Percentiles rank a stretch among this genome's conserved stretches.
These are phyloP conservation scores for Stomatorhinus ivindoensis DNA, from an alignment of 2,113 vertebrate species.

Conservation along the genomic window DNA sequence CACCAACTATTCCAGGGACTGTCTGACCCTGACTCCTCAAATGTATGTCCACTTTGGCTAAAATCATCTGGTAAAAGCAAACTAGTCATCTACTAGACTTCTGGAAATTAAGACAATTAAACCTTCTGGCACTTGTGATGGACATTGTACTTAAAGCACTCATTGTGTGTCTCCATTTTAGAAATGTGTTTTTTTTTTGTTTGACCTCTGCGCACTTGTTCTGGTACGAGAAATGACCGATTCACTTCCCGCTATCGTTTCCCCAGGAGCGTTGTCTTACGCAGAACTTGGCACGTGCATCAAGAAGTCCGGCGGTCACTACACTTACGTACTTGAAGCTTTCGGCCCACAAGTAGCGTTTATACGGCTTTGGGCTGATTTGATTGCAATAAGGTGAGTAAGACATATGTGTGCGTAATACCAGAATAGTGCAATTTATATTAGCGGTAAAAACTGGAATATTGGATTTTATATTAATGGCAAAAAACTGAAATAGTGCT, in stretches of 20 bases:
- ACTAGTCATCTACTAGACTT: not conserved
- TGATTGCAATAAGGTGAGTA: constrained; percentile 85
- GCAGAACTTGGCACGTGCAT: constrained; percentile 91
- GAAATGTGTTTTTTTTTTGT: not conserved
- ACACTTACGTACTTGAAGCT: constrained; percentile 87
- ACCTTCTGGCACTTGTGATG: not conserved
- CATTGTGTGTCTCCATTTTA: not conserved
- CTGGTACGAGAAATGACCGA: not conserved
- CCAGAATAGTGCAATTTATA: not conserved
- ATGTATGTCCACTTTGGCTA: not conserved
- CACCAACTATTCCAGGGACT: not conserved
- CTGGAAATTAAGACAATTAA: not conserved
- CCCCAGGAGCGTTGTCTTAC: constrained; percentile 81
- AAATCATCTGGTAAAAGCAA: not conserved
- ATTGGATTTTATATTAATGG: not conserved
- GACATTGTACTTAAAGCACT: not conserved
- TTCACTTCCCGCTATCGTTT: constrained; percentile 1
- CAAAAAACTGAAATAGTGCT: not conserved
- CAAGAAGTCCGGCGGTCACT: constrained; percentile 94
- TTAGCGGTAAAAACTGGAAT: not conserved
- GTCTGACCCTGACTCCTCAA: not conserved
- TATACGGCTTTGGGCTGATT: constrained; percentile 82
- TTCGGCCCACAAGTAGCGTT: constrained; percentile 90
- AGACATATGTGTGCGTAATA: not conserved
- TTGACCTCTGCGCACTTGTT: not conserved